Evolutionary conservation across 2,888 invertebrate genomes (phyloP).

Genomic region (Hypselothyrea guttata): DNA sequence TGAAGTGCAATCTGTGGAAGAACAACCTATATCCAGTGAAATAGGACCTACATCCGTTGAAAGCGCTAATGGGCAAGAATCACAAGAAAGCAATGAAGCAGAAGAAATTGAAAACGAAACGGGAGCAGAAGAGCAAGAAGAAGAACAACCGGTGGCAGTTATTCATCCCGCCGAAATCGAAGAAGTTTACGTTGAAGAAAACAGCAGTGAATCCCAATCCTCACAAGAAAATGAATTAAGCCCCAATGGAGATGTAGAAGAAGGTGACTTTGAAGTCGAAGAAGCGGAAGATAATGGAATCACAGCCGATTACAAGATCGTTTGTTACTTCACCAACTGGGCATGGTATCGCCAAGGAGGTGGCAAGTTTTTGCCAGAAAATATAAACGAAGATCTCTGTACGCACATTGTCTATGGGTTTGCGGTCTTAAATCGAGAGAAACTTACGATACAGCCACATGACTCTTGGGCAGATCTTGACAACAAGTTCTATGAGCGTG

Average conservation of each 20-base stretch:
- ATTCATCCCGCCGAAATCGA: slow-evolving; percentile 16
- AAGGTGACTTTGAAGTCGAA: slow-evolving; percentile 54
- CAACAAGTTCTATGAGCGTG: slow-evolving; percentile 95
- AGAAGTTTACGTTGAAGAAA: slow-evolving; percentile 21
- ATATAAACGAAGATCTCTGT: slow-evolving; percentile 92
- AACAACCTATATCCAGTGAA: slow-evolving; percentile 58
- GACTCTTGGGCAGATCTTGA: slow-evolving; percentile 95
- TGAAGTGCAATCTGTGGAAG: slow-evolving; percentile 63
- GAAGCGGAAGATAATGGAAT: slow-evolving; percentile 20
- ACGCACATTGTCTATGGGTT: slow-evolving; percentile 97
- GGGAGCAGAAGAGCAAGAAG: slow-evolving; percentile 12
- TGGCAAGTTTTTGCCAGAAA: slow-evolving; percentile 91
- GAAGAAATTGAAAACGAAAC: slow-evolving; percentile 27
- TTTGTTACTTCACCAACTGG: slow-evolving; percentile 97
- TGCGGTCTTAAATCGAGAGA: slow-evolving; percentile 90
- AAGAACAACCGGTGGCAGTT: slow-evolving; percentile 23
- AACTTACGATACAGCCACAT: slow-evolving; percentile 90
- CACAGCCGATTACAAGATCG: slow-evolving; percentile 87
- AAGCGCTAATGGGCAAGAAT: slow-evolving; percentile 50
- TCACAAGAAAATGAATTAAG: slow-evolving; percentile 59
- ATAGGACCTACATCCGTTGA: slow-evolving; percentile 55
- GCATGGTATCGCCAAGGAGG: slow-evolving; percentile 94
- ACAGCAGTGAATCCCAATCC: slow-evolving; percentile 23
- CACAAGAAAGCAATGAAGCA: slow-evolving; percentile 28
- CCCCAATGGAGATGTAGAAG: slow-evolving; percentile 70